A percentile compares a stretch with the other conserved stretches of the same genome.
Conservation (phyloP, 2,797 vertebrate species). For the Schizothorax lantsangensis region DNA sequence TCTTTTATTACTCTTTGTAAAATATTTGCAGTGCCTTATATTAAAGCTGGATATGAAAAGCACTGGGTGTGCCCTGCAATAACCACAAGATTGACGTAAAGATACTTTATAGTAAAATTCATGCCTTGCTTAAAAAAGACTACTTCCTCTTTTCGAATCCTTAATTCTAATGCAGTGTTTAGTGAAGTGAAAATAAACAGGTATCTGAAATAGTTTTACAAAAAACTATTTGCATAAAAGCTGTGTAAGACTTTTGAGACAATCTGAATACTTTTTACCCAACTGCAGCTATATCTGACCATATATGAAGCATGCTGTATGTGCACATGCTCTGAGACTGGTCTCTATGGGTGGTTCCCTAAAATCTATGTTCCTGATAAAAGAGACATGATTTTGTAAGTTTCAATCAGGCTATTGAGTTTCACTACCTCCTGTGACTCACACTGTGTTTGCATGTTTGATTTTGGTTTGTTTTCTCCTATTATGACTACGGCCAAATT, state of each 20-base stretch:
- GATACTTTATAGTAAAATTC: background rate
- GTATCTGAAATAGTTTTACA: conserved; percentile 15
- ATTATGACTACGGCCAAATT: background rate
- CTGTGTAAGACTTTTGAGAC: background rate
- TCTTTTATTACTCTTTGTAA: background rate
- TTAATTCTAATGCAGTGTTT: conserved; percentile 14
- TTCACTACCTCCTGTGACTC: conserved; percentile 44
- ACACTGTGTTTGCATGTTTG: background rate
- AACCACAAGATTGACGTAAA: background rate
- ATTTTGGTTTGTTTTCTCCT: background rate
- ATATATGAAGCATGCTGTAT: background rate
- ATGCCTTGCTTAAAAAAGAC: background rate
- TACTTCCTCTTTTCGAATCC: conserved; percentile 53
- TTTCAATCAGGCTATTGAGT: conserved; percentile 7
- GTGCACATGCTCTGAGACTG: background rate
- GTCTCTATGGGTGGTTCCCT: background rate
- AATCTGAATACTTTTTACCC: background rate
- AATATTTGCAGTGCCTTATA: background rate
- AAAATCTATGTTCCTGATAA: conserved; percentile 1
- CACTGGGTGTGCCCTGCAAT: background rate
- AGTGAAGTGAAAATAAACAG: conserved; percentile 2
- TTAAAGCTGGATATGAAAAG: background rate
- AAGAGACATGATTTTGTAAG: background rate
- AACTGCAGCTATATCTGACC: background rate
- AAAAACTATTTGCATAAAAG: conserved; percentile 19